A percentile compares a stretch with the other conserved stretches of the same genome.
Conservation (phyloP, 2,113 vertebrate species). For the Macquaria ambigua region DNA sequence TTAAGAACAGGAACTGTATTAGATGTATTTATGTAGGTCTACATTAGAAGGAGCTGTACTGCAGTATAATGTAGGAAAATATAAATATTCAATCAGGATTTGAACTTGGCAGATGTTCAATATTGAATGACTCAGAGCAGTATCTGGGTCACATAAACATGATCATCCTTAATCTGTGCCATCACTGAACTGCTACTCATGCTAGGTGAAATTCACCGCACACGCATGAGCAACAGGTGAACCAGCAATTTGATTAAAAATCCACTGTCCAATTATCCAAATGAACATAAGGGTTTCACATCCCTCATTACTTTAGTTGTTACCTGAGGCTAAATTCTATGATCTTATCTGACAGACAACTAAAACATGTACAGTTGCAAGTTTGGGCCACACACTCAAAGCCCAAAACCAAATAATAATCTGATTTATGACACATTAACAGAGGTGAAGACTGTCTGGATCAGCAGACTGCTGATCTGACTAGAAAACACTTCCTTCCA, state of each 20-base stretch:
- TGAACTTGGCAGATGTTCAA: conserved; percentile 6
- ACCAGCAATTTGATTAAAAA: conserved; percentile 7
- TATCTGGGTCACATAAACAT: conserved; percentile 18
- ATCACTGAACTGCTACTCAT: not conserved
- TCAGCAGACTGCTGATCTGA: not conserved
- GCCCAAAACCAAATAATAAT: not conserved
- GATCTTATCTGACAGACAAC: not conserved
- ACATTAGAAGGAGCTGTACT: not conserved
- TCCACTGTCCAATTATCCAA: conserved; percentile 4
- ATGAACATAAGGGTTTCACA: conserved; percentile 9
- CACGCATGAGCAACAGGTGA: not conserved
- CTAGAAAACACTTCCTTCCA: not conserved
- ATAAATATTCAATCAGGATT: not conserved
- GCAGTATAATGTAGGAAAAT: not conserved
- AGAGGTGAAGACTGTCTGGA: conserved; percentile 16
- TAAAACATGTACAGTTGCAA: not conserved
- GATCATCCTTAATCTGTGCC: not conserved
- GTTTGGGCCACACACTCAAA: not conserved
- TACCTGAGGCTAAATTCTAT: conserved; percentile 8
- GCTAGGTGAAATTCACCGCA: not conserved
- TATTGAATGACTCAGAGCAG: conserved; percentile 6
- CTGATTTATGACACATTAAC: conserved; percentile 9
- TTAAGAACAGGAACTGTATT: not conserved
- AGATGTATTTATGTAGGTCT: not conserved
- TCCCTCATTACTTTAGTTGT: conserved; percentile 16